Conservation (phyloP, 2,888 invertebrate species). For the Alsophila aescularia region DNA sequence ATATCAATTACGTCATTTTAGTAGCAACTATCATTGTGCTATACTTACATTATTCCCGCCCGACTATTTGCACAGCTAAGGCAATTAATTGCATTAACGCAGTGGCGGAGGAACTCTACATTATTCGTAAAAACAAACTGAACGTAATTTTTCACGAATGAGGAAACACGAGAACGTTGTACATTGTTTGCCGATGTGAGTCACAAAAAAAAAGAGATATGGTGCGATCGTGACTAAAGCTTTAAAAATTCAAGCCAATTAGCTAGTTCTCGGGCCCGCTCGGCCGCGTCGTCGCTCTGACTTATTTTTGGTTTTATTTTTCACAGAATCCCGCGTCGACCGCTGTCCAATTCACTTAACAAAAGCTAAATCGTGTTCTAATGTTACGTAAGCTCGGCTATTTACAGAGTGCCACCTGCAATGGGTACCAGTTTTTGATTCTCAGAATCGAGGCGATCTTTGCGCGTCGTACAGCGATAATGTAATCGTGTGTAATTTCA, state of each 20-base stretch:
- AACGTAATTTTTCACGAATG: constrained; percentile 50
- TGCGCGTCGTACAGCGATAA: constrained; percentile 30
- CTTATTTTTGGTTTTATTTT: constrained; percentile 53
- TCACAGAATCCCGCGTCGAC: constrained; percentile 34
- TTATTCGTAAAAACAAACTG: constrained; percentile 34
- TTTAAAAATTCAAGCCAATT: constrained; percentile 78
- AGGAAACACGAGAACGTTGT: constrained; percentile 54
- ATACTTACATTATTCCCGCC: neutral
- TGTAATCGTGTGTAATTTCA: constrained; percentile 33
- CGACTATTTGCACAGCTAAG: constrained; percentile 1
- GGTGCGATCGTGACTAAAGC: constrained; percentile 70
- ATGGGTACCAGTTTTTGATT: constrained; percentile 34
- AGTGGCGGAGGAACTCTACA: constrained; percentile 28
- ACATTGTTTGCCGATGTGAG: constrained; percentile 65
- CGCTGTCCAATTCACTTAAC: constrained; percentile 38
- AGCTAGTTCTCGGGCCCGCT: constrained; percentile 52
- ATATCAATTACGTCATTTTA: no score
- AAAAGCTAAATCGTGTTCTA: constrained; percentile 38
- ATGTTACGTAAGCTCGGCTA: constrained; percentile 43
- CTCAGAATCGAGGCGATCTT: constrained; percentile 33
- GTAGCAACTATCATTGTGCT: no score
- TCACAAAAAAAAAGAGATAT: constrained; percentile 67
- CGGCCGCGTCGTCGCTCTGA: constrained; percentile 35
- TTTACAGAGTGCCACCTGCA: constrained; percentile 42
- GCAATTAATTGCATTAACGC: constrained; percentile 9